A percentile compares a stretch with the other conserved stretches of the same genome.
These are phyloP conservation scores for Sebastes glaucus DNA, from an alignment of 2,797 vertebrate species.

Conservation along the genomic window DNA sequence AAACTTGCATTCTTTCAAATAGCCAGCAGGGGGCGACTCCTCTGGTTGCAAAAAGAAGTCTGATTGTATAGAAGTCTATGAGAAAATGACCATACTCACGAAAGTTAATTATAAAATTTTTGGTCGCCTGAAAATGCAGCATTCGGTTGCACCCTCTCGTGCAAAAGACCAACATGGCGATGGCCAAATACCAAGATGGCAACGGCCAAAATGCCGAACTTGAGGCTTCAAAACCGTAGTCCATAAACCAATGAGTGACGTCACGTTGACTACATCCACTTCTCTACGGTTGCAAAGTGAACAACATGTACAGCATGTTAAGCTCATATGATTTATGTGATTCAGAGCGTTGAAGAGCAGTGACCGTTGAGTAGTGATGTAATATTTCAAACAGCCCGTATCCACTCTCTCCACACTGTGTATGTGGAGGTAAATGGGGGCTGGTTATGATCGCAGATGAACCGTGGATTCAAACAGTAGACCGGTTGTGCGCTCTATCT, in stretches of 20 bases:
- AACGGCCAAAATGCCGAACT: neutral
- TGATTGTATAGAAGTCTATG: too few relatives aligned
- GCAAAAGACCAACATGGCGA: neutral
- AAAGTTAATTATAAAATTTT: neutral
- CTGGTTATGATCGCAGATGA: slow-evolving; percentile 39
- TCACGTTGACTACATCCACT: neutral
- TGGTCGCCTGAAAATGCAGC: neutral
- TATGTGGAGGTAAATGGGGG: slow-evolving; percentile 28
- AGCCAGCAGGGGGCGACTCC: too few relatives aligned
- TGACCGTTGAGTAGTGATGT: slow-evolving; percentile 56
- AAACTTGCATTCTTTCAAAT: too few relatives aligned
- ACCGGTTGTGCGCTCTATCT: slow-evolving; percentile 74
- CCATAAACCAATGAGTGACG: neutral
- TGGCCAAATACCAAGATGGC: neutral
- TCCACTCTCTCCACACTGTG: slow-evolving; percentile 18
- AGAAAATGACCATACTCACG: too few relatives aligned
- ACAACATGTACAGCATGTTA: neutral
- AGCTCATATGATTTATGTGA: neutral
- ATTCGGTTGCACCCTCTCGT: neutral
- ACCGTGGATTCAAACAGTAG: slow-evolving; percentile 68
- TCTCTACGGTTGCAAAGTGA: neutral
- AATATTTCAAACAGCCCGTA: slow-evolving; percentile 52
- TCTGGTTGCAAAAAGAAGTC: too few relatives aligned
- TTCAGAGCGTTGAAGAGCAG: neutral
- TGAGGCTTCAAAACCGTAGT: neutral